Evolutionary conservation across 2,797 vertebrate genomes (phyloP).

Genomic region (Coracias cyanogaster): DNA sequence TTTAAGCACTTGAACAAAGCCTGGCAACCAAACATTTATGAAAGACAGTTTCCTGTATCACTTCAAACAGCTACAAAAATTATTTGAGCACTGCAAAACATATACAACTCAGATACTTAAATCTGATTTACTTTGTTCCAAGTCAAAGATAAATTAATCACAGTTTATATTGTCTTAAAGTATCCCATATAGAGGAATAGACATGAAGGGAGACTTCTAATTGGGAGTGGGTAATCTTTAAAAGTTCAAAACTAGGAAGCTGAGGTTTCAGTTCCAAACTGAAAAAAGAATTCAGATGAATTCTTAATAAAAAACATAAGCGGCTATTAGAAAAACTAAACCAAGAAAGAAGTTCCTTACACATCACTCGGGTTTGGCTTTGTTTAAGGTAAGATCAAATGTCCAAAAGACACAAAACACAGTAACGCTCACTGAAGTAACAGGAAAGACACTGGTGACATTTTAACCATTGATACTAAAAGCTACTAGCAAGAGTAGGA

Average conservation of each 20-base stretch:
- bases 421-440: background rate
- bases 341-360: background rate
- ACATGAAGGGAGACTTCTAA: background rate
- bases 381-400: background rate
- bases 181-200: background rate
- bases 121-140: background rate
- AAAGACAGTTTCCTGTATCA: background rate
- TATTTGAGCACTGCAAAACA: background rate
- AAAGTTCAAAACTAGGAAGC: background rate
- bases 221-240: background rate
- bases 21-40: background rate
- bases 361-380: background rate
- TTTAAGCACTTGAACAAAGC: background rate
- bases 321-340: background rate
- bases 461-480: background rate
- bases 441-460: background rate
- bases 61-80: background rate
- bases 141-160: background rate
- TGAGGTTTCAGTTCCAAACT: background rate
- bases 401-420: background rate
- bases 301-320: background rate
- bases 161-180: background rate
- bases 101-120: background rate
- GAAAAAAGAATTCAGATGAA: background rate
- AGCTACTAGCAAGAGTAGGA: background rate